phyloP scores from a whole-genome alignment of 2,888 invertebrate genomes.

The Aporophyla nigra region DNA sequence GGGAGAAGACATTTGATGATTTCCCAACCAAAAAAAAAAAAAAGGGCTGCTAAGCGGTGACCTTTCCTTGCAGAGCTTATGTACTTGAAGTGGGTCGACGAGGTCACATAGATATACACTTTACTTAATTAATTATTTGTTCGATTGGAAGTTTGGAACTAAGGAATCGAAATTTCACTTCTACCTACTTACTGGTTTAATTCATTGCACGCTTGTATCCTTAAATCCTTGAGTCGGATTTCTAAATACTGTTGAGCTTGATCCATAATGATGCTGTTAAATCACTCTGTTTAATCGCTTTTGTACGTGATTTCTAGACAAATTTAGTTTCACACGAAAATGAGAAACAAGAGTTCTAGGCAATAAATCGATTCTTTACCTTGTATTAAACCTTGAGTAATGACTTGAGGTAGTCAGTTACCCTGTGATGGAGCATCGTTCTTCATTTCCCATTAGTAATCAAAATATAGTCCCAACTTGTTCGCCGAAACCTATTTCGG shows the following conservation, averaged over 20 bases:
- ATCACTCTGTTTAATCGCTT: conserved; percentile 4
- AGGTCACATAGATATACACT: conserved; percentile 36
- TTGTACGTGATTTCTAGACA: conserved; percentile 11
- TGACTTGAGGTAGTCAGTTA: conserved; percentile 3
- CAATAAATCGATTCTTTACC: conserved; percentile 16
- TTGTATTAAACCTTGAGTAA: conserved; percentile 16
- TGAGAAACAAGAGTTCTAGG: conserved; percentile 18
- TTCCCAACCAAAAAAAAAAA: too few species aligned
- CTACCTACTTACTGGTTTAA: background rate
- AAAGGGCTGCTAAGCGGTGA: conserved; percentile 12
- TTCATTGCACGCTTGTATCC: conserved; percentile 15
- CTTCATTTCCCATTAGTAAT: background rate
- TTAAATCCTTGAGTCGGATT: conserved; percentile 34
- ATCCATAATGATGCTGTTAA: conserved; percentile 23
- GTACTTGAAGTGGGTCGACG: conserved; percentile 42
- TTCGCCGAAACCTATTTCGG: conserved; percentile 21
- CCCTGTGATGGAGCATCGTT: conserved; percentile 1
- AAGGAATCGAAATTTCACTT: conserved; percentile 19
- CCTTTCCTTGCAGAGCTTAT: conserved; percentile 21
- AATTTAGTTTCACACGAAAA: background rate
- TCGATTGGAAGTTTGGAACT: conserved; percentile 24
- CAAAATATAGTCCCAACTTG: background rate
- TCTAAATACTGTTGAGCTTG: conserved; percentile 32
- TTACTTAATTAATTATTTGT: conserved; percentile 41
- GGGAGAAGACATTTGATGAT: too few species aligned